A percentile compares a stretch with the other conserved stretches of the same genome.
Evolutionary conservation across 2,888 invertebrate species (phyloP).

Genomic region (Parascotia fuliginaria): DNA sequence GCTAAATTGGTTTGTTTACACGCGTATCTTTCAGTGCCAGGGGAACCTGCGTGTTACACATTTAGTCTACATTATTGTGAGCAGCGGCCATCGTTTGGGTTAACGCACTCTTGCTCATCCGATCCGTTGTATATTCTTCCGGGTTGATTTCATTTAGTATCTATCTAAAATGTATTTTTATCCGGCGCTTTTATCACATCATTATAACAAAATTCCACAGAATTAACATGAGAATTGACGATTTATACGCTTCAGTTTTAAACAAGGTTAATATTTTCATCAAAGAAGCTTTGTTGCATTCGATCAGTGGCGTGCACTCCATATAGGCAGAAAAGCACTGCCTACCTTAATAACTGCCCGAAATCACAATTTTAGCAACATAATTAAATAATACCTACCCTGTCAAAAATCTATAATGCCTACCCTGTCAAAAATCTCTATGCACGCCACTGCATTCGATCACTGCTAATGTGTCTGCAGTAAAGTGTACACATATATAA

Average conservation of each 20-base stretch:
- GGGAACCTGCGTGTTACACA: conserved; percentile 62
- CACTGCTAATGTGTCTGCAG: conserved; percentile 21
- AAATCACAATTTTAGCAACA: too few relatives aligned
- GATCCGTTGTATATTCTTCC: conserved; percentile 58
- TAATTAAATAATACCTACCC: too few relatives aligned
- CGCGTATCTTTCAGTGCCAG: conserved; percentile 59
- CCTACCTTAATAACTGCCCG: too few relatives aligned
- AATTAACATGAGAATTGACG: conserved; percentile 15
- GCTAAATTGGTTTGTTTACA: conserved; percentile 68
- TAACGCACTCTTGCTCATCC: conserved; percentile 69
- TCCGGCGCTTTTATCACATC: conserved; percentile 19
- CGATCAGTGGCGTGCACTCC: too few relatives aligned
- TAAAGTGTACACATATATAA: conserved; percentile 24
- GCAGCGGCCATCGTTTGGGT: conserved; percentile 62
- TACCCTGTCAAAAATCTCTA: too few relatives aligned
- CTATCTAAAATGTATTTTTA: conserved; percentile 42
- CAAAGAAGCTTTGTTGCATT: conserved; percentile 31
- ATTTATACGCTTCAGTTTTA: conserved; percentile 7
- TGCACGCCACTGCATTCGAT: too few relatives aligned
- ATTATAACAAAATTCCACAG: conserved; percentile 7
- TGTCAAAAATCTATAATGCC: too few relatives aligned
- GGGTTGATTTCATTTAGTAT: conserved; percentile 56
- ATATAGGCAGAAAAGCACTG: too few relatives aligned
- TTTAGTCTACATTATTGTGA: conserved; percentile 68
- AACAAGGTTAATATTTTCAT: conserved; percentile 23